Percentiles rank a stretch among this genome's conserved stretches.
These are phyloP conservation scores for Polypterus bichir DNA, from an alignment of 2,113 vertebrate species.

Conservation along the genomic window DNA sequence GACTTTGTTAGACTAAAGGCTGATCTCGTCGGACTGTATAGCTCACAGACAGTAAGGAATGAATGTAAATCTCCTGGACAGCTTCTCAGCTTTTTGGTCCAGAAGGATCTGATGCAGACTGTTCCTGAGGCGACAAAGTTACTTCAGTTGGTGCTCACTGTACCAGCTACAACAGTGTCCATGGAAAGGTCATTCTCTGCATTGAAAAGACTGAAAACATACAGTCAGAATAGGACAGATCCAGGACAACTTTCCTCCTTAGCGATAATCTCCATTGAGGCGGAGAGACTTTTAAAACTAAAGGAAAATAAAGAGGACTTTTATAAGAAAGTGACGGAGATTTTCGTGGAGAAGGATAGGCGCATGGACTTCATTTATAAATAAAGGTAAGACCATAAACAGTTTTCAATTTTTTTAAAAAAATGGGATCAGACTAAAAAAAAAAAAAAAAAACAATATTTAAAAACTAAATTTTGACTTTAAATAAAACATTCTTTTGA, in stretches of 20 bases:
- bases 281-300: too few species aligned
- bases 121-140: slow-evolving; percentile 9
- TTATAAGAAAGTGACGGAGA: too few species aligned
- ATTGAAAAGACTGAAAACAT: slow-evolving; percentile 6
- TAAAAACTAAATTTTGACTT: too few species aligned
- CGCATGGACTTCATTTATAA: too few species aligned
- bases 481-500: too few species aligned
- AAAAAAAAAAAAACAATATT: too few species aligned
- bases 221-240: neutral
- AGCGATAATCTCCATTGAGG: too few species aligned
- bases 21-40: slow-evolving; percentile 5
- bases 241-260: neutral
- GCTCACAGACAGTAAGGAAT: neutral
- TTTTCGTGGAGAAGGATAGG: too few species aligned
- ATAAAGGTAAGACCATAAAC: too few species aligned
- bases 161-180: slow-evolving; percentile 13
- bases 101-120: slow-evolving; percentile 12
- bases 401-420: too few species aligned
- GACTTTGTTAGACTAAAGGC: slow-evolving; percentile 17
- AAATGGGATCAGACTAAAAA: too few species aligned
- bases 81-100: slow-evolving; percentile 14
- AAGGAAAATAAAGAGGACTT: too few species aligned
- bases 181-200: slow-evolving; percentile 8
- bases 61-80: slow-evolving; percentile 1
- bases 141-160: slow-evolving; percentile 16